Conservation (phyloP, 2,797 vertebrate genomes). For the Gallinago solitaria region DNA sequence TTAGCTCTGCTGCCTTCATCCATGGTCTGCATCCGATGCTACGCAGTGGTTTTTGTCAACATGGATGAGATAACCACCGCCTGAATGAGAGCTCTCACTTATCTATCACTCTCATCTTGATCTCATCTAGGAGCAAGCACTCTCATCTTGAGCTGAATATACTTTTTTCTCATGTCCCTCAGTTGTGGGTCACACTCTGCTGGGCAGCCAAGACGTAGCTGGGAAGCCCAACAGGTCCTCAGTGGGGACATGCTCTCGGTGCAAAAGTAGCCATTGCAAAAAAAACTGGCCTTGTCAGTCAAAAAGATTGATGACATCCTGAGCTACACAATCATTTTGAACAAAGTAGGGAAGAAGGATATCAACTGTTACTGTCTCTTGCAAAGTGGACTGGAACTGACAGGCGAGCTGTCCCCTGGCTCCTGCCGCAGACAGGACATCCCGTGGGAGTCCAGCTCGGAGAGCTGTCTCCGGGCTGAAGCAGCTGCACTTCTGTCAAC, state of each 20-base stretch:
- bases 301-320: background rate
- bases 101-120: background rate
- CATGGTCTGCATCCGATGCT: accelerated
- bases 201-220: accelerated
- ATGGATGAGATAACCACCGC: background rate
- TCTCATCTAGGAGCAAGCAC: too few relatives aligned
- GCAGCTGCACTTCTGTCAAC: background rate
- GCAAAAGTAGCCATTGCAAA: background rate
- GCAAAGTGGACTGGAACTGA: background rate
- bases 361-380: background rate
- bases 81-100: background rate
- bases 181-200: background rate
- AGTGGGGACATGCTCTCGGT: background rate
- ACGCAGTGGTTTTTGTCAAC: background rate
- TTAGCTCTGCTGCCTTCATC: background rate
- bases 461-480: background rate
- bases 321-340: background rate
- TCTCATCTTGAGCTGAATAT: background rate
- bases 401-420: accelerated
- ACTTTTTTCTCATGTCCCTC: background rate
- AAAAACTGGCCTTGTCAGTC: background rate
- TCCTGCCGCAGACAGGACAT: accelerated
- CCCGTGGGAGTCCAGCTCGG: background rate
- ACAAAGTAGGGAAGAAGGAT: background rate
- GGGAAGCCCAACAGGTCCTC: background rate